These are phyloP conservation scores for Spisula subtruncata DNA, from an alignment of 2,888 invertebrate genomes.

Conservation along the genomic window DNA sequence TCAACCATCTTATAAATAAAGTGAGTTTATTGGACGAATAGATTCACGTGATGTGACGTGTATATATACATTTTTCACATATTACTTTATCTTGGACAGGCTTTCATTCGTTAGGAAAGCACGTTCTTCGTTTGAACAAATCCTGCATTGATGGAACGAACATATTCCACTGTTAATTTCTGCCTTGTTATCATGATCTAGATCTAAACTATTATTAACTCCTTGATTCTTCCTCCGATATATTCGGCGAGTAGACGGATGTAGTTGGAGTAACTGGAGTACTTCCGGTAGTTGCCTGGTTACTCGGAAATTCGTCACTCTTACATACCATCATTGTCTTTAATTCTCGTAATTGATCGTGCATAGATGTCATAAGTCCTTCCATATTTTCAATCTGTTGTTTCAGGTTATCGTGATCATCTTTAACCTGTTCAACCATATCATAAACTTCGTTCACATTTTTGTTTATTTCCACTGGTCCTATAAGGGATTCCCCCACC, in stretches of 20 bases:
- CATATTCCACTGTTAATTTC: not conserved
- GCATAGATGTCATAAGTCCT: slow-evolving; percentile 75
- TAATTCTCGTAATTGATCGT: slow-evolving; percentile 75
- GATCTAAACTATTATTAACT: slow-evolving; percentile 22
- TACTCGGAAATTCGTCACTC: not conserved
- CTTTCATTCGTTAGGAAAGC: not conserved
- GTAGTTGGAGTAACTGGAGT: slow-evolving; percentile 12
- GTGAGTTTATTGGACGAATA: slow-evolving; percentile 12
- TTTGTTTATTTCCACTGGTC: slow-evolving; percentile 79
- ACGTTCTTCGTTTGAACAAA: not conserved
- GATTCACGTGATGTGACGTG: not conserved
- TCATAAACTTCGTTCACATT: slow-evolving; percentile 78
- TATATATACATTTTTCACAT: not conserved
- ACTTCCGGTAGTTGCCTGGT: not conserved
- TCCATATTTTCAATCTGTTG: slow-evolving; percentile 76
- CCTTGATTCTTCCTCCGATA: slow-evolving; percentile 31
- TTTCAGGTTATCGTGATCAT: slow-evolving; percentile 75
- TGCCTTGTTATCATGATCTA: not conserved
- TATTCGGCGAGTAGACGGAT: not conserved
- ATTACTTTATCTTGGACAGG: not conserved
- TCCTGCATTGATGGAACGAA: not conserved
- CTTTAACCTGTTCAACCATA: slow-evolving; percentile 71
- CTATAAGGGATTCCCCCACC: slow-evolving; percentile 76
- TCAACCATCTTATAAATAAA: not conserved
- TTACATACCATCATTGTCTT: slow-evolving; percentile 55